A percentile compares a stretch with the other conserved stretches of the same genome.
These are phyloP conservation scores for Rhingia rostrata DNA, from an alignment of 2,888 invertebrate genomes.

Conservation along the genomic window DNA sequence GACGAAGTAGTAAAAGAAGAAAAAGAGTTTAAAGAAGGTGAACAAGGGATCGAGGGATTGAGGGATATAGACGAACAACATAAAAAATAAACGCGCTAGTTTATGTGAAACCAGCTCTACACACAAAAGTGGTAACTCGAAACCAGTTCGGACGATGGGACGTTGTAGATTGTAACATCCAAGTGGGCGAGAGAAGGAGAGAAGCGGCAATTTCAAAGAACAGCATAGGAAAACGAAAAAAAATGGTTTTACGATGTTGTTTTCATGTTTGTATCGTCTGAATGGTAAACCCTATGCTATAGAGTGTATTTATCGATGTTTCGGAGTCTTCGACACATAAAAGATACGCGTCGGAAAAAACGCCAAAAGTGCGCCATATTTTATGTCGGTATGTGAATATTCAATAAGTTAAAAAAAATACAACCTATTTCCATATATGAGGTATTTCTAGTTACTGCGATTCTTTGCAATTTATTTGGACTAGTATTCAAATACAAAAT, in stretches of 20 bases:
- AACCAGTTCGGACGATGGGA: slow-evolving; percentile 51
- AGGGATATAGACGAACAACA: slow-evolving; percentile 9
- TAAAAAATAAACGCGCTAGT: slow-evolving; percentile 19
- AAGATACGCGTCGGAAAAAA: too few species aligned
- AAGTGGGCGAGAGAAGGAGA: not conserved
- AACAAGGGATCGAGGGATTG: not conserved
- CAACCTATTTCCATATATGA: too few species aligned
- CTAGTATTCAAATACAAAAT: too few species aligned
- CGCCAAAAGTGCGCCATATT: too few species aligned
- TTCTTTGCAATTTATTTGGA: too few species aligned
- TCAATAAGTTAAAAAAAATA: too few species aligned
- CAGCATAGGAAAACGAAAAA: slow-evolving; percentile 13
- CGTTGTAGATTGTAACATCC: not conserved
- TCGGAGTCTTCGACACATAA: too few species aligned
- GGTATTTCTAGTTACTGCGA: too few species aligned
- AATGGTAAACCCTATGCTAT: not conserved
- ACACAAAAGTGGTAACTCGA: slow-evolving; percentile 58
- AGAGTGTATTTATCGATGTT: not conserved
- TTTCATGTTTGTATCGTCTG: not conserved
- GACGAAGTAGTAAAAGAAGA: not conserved
- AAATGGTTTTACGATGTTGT: slow-evolving; percentile 15
- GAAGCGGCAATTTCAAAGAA: slow-evolving; percentile 10
- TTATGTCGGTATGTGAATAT: too few species aligned
- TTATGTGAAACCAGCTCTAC: slow-evolving; percentile 59
- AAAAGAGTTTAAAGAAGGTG: not conserved